Base-by-base conservation (phyloP, 2,797 vertebrate species). In the Emydoidea blandingii region DNA sequence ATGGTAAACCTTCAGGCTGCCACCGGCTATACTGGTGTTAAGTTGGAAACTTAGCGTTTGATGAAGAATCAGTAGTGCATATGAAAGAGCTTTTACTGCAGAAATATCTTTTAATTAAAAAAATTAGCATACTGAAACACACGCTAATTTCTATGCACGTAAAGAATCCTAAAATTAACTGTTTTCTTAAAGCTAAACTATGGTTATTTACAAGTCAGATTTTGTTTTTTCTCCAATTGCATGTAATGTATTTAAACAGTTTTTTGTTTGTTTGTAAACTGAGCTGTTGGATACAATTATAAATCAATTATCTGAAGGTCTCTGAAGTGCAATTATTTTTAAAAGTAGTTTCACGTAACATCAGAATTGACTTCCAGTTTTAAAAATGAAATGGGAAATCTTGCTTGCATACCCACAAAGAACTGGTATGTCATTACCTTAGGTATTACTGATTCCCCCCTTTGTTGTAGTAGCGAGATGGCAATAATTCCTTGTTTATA, bases 1-100 rank as follows among this genome's bases (percentile, higher is more conserved):
- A 99, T 99, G 99, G 99, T 98, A 97, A 98, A 99, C 99, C 99
- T 99, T 99, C 98, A 99, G 99, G 99, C 99, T 98, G 99, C 99
- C 97, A 98, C 98, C 98, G 98, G 98, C 99, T 98, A 98, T 97
- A 97, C 98, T 98, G 99, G 98, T 99, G 98, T 98, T 99, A 98
- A 98, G 98, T 98, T 99, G 99, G 98, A 98, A 99, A 99, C 98
- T 98, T 99, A 98, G 98, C 98, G 98, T 99, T 99, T 98, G 98
- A 99, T 99, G 99, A 99, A 99, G 98, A 99, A 97, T 98, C 99
- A 99, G 98, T 98, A 99, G 99, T 99, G 99, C 99, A 99, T 99
- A 99, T 99, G 98, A 99, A 99, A 99, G 99, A 98, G 98, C 99
- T 99, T 99, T 98, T 98, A 98, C 97, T 96, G 98, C 96, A 97